Conservation (phyloP, 2,797 vertebrate genomes). For the Hypotaenidia philippensis region DNA sequence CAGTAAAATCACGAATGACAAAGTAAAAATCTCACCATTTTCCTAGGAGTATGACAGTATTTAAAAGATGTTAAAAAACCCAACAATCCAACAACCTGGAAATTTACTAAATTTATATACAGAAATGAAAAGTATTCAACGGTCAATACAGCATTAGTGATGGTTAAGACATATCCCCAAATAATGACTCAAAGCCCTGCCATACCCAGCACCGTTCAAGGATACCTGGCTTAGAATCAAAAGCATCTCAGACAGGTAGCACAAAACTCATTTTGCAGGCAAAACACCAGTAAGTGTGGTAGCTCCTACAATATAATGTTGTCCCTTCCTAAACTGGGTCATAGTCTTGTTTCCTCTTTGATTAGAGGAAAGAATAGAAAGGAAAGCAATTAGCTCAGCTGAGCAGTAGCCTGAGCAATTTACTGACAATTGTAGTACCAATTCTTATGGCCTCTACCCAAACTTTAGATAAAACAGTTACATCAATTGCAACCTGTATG, state of each 20-base stretch:
- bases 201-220: background rate
- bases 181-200: background rate
- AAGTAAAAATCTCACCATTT: background rate
- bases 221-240: background rate
- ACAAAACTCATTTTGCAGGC: background rate
- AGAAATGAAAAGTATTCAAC: background rate
- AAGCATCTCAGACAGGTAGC: background rate
- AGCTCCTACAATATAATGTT: background rate
- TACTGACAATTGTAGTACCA: background rate
- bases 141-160: background rate
- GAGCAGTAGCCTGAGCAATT: background rate
- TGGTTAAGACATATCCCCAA: background rate
- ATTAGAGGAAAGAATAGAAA: background rate
- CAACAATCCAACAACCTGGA: rapidly evolving
- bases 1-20: background rate
- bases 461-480: background rate
- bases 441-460: background rate
- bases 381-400: background rate
- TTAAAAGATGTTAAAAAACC: background rate
- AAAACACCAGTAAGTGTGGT: background rate
- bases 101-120: background rate
- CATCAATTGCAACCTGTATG: background rate
- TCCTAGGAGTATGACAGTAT: background rate
- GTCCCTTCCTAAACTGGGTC: background rate
- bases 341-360: background rate